These are phyloP conservation scores for Ornithorhynchus anatinus DNA, from an alignment of 2,113 vertebrate species.

Conservation along the genomic window DNA sequence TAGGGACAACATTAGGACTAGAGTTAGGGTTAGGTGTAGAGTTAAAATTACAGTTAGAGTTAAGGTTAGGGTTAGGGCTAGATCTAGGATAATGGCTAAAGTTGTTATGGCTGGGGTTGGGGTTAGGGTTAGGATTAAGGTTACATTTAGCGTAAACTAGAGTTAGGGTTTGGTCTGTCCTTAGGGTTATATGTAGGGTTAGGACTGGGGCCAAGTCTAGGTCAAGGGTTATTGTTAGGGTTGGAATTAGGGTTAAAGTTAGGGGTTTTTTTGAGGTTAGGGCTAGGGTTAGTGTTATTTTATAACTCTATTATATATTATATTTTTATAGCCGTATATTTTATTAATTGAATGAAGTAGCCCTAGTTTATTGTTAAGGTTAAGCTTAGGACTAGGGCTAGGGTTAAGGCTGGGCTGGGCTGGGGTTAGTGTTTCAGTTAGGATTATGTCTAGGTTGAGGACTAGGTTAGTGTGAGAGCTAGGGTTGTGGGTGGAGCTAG, in stretches of 20 bases:
- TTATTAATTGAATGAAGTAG: constrained; percentile 18
- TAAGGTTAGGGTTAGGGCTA: not conserved
- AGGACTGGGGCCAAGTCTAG: not conserved
- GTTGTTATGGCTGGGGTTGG: not conserved
- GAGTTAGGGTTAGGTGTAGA: not conserved
- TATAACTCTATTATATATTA: too few species aligned
- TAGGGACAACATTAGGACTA: not conserved
- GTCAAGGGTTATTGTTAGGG: not conserved
- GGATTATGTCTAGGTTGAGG: constrained; percentile 11
- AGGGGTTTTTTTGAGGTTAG: not conserved
- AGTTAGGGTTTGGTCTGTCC: not conserved
- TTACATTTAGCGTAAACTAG: not conserved
- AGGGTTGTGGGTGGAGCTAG: too few species aligned
- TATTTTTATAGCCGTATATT: too few species aligned
- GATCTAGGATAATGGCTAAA: constrained; percentile 2
- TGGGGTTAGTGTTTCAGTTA: constrained; percentile 25
- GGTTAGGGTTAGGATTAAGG: constrained; percentile 8
- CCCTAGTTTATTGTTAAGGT: too few species aligned
- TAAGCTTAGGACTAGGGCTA: constrained; percentile 7
- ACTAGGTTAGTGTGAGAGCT: constrained; percentile 12
- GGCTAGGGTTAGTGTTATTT: not conserved
- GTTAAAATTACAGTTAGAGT: not conserved
- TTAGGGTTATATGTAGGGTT: not conserved
- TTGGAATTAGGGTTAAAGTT: not conserved
- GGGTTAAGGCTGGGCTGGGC: constrained; percentile 12